Conservation (phyloP, 2,888 invertebrate genomes). For the Melolontha melolontha region DNA sequence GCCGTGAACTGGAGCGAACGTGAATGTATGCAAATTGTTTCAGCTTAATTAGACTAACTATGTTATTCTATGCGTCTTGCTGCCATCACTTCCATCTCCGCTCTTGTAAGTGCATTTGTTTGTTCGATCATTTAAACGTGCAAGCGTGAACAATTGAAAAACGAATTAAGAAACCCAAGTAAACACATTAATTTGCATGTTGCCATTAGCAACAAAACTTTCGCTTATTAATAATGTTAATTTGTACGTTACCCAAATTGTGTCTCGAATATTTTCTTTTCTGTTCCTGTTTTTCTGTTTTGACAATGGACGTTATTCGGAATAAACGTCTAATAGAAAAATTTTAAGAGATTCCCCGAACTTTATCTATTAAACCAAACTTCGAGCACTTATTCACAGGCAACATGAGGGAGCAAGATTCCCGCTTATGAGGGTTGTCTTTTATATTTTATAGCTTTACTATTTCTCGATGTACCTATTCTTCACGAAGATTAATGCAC, state of each 20-base stretch:
- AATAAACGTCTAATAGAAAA: background rate
- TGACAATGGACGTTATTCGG: no score
- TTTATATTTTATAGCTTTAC: no score
- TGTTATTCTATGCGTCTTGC: conserved; percentile 17
- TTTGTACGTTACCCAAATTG: background rate
- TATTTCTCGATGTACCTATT: no score
- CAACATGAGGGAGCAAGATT: no score
- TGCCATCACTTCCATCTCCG: conserved; percentile 5
- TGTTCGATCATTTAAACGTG: background rate
- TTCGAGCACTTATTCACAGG: background rate
- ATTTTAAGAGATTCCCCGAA: background rate
- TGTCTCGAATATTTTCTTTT: no score
- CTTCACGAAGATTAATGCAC: no score
- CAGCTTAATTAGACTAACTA: conserved; percentile 26
- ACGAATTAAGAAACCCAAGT: conserved; percentile 6
- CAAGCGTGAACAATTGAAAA: background rate
- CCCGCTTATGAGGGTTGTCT: no score
- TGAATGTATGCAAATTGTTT: conserved; percentile 29
- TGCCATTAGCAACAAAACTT: conserved; percentile 9
- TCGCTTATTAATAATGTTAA: conserved; percentile 9
- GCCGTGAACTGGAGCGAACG: conserved; percentile 20
- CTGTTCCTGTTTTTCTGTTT: no score
- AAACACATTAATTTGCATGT: conserved; percentile 8
- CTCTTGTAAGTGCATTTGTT: conserved; percentile 18
- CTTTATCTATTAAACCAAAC: background rate